Evolutionary conservation across 2,797 vertebrate species (phyloP).

Genomic region (Hyperoplus immaculatus): DNA sequence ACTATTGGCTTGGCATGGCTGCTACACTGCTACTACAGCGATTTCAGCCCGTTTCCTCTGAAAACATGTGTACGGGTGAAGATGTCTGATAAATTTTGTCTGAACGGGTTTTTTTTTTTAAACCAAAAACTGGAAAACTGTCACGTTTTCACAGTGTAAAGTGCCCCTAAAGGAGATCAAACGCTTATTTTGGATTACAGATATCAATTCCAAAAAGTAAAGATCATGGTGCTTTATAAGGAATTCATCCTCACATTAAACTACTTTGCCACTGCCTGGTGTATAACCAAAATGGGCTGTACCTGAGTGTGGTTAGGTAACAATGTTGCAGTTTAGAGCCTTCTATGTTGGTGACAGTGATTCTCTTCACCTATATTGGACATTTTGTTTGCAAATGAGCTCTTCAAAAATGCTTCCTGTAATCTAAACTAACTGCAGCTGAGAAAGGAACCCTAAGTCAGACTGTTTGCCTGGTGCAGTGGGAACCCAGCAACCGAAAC

Average conservation of each 20-base stretch:
- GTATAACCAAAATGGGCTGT: background rate
- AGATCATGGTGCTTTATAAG: background rate
- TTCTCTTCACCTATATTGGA: background rate
- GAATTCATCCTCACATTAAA: background rate
- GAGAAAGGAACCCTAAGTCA: constrained; percentile 13
- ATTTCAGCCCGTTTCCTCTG: no score
- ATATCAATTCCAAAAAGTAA: constrained; percentile 1
- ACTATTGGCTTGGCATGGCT: no score
- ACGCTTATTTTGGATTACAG: constrained; percentile 25
- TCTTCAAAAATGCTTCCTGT: constrained; percentile 4
- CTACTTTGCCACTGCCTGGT: background rate
- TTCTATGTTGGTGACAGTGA: background rate
- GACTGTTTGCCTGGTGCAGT: constrained; percentile 30
- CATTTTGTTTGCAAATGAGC: constrained; percentile 18
- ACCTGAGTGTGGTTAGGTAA: background rate
- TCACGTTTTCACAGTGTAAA: no score
- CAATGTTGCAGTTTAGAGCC: background rate
- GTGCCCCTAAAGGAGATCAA: constrained; percentile 55
- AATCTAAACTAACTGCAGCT: constrained; percentile 9
- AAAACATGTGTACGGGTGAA: no score
- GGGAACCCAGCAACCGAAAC: constrained; percentile 44
- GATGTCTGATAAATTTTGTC: no score
- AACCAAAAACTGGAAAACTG: no score
- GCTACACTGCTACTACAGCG: no score
- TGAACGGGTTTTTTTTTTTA: no score